Percentiles rank a stretch among this genome's conserved stretches.
Evolutionary conservation across 1,140 invertebrate species (phyloP).

Genomic region (Littorina saxatilis): DNA sequence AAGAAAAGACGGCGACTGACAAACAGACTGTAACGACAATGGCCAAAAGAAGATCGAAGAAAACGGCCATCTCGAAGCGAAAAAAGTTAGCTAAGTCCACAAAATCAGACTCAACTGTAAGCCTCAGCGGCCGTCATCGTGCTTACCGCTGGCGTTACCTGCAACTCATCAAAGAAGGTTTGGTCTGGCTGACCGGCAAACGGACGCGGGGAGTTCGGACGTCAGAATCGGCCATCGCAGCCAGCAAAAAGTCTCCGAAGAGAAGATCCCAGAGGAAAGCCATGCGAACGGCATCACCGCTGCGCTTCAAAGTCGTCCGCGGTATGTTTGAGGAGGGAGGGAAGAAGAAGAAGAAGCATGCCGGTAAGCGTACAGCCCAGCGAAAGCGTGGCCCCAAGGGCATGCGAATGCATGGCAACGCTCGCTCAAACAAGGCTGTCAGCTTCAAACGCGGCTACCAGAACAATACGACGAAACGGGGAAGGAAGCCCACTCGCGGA

Average conservation of each 20-base stretch:
- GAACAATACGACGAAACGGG: too few species aligned
- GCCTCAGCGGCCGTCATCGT: neutral
- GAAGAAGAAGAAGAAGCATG: too few species aligned
- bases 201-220: neutral
- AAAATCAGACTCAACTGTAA: neutral
- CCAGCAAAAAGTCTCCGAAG: neutral
- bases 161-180: neutral
- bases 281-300: neutral
- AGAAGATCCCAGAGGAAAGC: neutral
- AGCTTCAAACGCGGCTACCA: too few species aligned
- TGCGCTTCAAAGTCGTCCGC: neutral
- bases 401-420: too few species aligned
- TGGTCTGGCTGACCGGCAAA: constrained; percentile 18
- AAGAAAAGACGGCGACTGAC: neutral
- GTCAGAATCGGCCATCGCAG: neutral
- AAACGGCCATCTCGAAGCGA: neutral
- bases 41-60: neutral
- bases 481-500: too few species aligned
- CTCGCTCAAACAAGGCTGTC: too few species aligned
- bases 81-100: neutral
- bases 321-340: too few species aligned
- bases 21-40: neutral
- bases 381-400: too few species aligned
- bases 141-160: constrained; percentile 6
- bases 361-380: too few species aligned